phyloP scores from a whole-genome alignment of 2,113 vertebrate species.

The Oryzias celebensis region DNA sequence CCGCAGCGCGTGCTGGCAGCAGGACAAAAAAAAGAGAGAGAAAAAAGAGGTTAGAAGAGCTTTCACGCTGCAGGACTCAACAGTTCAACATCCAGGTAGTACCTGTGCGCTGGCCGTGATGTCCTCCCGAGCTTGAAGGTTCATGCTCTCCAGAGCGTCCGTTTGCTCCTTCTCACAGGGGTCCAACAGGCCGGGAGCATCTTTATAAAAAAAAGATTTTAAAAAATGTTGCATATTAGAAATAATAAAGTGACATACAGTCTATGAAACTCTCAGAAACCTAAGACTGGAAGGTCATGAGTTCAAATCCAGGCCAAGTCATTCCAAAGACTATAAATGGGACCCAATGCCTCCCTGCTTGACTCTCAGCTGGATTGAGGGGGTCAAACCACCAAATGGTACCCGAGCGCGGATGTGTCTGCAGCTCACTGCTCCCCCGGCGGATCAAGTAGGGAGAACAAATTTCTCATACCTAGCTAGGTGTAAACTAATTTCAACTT shows the following conservation, averaged over 20 bases:
- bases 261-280: no score
- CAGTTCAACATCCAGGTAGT: neutral
- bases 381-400: no score
- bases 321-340: no score
- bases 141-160: conserved; percentile 73
- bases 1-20: conserved; percentile 74
- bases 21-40: neutral
- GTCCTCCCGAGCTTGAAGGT: conserved; percentile 77
- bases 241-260: neutral
- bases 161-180: conserved; percentile 80
- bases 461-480: no score
- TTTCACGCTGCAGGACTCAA: neutral
- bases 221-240: neutral
- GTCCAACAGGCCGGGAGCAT: conserved; percentile 82
- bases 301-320: no score
- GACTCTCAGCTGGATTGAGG: no score
- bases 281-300: no score
- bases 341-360: no score
- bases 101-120: conserved; percentile 80
- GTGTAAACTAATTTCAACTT: no score
- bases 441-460: no score
- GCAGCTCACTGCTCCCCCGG: no score
- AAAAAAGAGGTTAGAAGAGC: neutral
- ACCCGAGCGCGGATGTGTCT: no score
- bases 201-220: conserved; percentile 53